A percentile compares a stretch with the other conserved stretches of the same genome.
Conservation (phyloP, 2,113 vertebrate genomes). For the Ifrita kowaldi region DNA sequence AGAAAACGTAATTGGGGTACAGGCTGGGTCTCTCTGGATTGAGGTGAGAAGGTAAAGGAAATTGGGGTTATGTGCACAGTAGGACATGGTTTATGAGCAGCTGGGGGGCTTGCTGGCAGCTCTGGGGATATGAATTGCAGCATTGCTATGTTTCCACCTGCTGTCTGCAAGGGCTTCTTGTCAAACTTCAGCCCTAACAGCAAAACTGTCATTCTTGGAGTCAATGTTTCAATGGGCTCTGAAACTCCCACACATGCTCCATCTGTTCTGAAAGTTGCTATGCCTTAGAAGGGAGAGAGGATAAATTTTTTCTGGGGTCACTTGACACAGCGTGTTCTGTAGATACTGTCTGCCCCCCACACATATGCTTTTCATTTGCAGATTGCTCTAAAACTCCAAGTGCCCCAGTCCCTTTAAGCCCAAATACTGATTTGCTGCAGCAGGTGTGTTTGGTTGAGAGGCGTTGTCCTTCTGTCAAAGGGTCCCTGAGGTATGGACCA, state of each 20-base stretch:
- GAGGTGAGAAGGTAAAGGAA: background rate
- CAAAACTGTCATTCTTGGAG: background rate
- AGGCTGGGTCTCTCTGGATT: background rate
- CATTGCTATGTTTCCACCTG: background rate
- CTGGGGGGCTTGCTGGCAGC: background rate
- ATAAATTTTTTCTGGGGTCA: background rate
- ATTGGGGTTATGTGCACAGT: background rate
- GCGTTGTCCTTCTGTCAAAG: background rate
- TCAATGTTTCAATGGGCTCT: background rate
- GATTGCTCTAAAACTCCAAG: background rate
- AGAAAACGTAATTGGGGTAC: background rate
- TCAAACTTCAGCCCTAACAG: background rate
- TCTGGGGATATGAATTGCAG: background rate
- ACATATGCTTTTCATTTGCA: background rate
- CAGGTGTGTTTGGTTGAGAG: background rate
- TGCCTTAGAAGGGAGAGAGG: background rate
- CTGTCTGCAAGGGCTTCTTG: background rate
- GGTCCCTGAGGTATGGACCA: background rate
- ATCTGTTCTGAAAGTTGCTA: background rate
- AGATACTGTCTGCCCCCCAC: background rate
- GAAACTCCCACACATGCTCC: background rate
- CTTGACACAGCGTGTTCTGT: background rate
- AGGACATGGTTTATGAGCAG: background rate
- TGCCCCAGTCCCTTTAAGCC: background rate
- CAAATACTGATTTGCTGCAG: background rate